phyloP scores from a whole-genome alignment of 2,888 invertebrate genomes.

The Microctonus hyperodae region DNA sequence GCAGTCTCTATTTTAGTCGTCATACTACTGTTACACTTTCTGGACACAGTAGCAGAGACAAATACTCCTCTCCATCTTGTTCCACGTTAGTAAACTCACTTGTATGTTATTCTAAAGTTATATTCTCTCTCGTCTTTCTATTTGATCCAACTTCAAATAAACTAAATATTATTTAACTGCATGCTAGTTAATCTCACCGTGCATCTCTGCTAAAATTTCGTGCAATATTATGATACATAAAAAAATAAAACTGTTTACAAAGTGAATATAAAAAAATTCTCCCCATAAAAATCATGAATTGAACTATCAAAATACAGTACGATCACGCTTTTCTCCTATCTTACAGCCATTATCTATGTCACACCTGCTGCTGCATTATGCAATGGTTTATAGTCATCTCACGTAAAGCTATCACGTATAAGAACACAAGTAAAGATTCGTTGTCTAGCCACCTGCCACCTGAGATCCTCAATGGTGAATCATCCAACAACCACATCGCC shows the following conservation, averaged over 20 bases:
- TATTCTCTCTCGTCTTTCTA: background rate
- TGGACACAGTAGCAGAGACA: constrained; percentile 15
- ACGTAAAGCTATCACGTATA: constrained; percentile 27
- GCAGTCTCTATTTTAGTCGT: background rate
- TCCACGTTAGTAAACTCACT: constrained; percentile 9
- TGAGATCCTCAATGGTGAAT: constrained; percentile 29
- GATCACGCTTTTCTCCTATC: constrained; percentile 17
- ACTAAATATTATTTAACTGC: too few species aligned
- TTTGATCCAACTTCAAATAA: background rate
- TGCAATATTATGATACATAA: background rate
- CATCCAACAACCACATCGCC: constrained; percentile 20
- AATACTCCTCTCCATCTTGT: constrained; percentile 24
- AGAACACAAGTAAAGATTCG: constrained; percentile 32
- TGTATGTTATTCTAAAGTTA: constrained; percentile 7
- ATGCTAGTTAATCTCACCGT: too few species aligned
- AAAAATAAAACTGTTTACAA: background rate
- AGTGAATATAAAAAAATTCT: background rate
- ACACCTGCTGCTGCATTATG: constrained; percentile 12
- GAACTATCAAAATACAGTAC: background rate
- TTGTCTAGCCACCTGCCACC: constrained; percentile 37
- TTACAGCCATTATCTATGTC: constrained; percentile 13
- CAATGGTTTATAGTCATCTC: constrained; percentile 10
- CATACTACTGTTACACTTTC: background rate
- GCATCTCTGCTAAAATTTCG: too few species aligned
- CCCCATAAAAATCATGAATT: background rate